Conservation (phyloP, 2,888 invertebrate genomes). For the Iphiclides podalirius region DNA sequence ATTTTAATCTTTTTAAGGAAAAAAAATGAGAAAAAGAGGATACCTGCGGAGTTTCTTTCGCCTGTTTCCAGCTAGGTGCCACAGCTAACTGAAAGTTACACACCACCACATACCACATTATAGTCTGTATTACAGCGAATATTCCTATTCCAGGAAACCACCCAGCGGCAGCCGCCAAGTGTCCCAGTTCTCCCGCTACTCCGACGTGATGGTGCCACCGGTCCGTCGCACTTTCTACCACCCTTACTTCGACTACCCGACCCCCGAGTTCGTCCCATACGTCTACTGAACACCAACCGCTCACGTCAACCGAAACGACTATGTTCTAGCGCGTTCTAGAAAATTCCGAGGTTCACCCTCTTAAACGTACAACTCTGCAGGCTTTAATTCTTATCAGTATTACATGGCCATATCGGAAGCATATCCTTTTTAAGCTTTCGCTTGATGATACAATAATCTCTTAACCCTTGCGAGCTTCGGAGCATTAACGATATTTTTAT, state of each 20-base stretch:
- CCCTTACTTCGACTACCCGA: constrained; percentile 57
- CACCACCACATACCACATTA: too few relatives aligned
- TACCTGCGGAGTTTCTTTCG: too few relatives aligned
- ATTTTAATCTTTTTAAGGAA: too few relatives aligned
- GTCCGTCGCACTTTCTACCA: constrained; percentile 59
- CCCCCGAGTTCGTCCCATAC: constrained; percentile 60
- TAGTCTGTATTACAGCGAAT: too few relatives aligned
- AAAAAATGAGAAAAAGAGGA: too few relatives aligned
- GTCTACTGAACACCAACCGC: constrained; percentile 53
- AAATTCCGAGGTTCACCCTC: constrained; percentile 41
- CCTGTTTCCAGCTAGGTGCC: too few relatives aligned
- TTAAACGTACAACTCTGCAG: constrained; percentile 57
- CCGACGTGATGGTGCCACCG: constrained; percentile 68
- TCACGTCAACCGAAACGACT: constrained; percentile 31
- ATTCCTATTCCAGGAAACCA: constrained; percentile 68
- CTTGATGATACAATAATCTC: constrained; percentile 39
- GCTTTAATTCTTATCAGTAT: constrained; percentile 55
- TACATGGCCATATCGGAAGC: constrained; percentile 68
- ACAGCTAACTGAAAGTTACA: too few relatives aligned
- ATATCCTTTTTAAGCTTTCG: constrained; percentile 66
- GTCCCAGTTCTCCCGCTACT: constrained; percentile 73
- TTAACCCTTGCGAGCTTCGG: constrained; percentile 52
- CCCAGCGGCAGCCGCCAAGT: constrained; percentile 65
- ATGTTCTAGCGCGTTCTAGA: constrained; percentile 43
- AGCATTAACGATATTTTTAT: constrained; percentile 62